Evolutionary conservation across 1,140 invertebrate genomes (phyloP), one percentile per base, ranked within the genome.

Genomic region (Olivierus martensii): DNA sequence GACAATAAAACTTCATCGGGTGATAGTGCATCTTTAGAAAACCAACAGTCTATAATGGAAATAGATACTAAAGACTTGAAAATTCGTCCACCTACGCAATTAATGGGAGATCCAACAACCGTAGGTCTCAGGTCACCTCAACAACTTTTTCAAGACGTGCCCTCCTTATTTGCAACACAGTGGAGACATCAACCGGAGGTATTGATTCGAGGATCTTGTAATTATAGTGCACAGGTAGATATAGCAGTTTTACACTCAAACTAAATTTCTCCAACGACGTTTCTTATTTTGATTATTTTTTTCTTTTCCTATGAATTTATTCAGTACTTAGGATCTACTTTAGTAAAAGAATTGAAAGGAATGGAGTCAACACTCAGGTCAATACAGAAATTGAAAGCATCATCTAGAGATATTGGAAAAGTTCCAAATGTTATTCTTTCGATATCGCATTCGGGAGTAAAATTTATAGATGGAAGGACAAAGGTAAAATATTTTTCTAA

Each of bases 361-460:
- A 89, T 86, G 1, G 88, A 94, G 66, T 93, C 91, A 9, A 95
- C 89, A 3, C 87, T 89, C 71, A 87, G 87, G 70, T 91, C 89
- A 1, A 96, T 96, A 66, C 82, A 87, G 66, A 92, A 92, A 69
- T 72, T 94, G 56, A 89, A 92, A 72, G 51, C 53, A 39, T 58
- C 56, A 3, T 54, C 52, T n/a, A 77, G 75, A 36, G 80, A 85
- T 57, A 84, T 89, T 18, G 79, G 73, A 21, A 70, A 71, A 59
- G 66, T 73, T 41, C 58, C 59, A 15, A 68, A 67, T 49, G 71
- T 75, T n/a, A 67, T 82, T 53, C 72, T 93, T 47, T 83, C 86
- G 4, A 92, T 95, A 61, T 91, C 87, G 14, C 87, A 88, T 67
- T 75, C 80, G 52, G 90, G 90, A 14, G 88, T 96, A 34, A 84